Evolutionary conservation across 2,888 invertebrate species (phyloP).

Genomic region (Candidula unifasciata): DNA sequence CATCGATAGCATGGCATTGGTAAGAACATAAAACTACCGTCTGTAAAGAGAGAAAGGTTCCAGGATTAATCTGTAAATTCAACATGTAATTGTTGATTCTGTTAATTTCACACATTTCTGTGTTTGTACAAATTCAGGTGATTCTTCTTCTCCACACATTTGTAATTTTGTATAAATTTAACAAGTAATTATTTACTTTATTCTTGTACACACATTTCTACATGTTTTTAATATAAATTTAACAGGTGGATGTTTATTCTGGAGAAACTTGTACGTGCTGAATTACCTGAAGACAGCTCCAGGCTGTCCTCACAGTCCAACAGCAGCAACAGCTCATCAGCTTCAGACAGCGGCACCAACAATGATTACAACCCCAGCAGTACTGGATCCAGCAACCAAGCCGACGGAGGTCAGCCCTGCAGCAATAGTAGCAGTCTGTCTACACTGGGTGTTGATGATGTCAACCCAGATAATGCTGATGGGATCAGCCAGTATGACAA

Average conservation of each 20-base stretch:
- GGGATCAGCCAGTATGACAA: slow-evolving; percentile 41
- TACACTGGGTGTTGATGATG: not conserved
- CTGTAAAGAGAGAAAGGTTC: no score
- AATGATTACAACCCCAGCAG: slow-evolving; percentile 54
- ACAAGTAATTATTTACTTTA: not conserved
- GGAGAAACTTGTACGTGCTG: slow-evolving; percentile 62
- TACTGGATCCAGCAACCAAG: slow-evolving; percentile 54
- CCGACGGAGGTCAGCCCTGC: slow-evolving; percentile 38
- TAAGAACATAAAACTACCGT: no score
- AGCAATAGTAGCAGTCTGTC: slow-evolving; percentile 35
- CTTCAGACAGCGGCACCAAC: slow-evolving; percentile 34
- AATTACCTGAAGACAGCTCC: slow-evolving; percentile 61
- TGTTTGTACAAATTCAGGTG: not conserved
- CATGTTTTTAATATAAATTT: slow-evolving; percentile 5
- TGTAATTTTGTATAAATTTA: not conserved
- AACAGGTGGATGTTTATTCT: slow-evolving; percentile 79
- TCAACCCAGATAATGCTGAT: slow-evolving; percentile 10
- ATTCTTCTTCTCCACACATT: not conserved
- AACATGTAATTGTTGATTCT: not conserved
- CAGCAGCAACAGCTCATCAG: slow-evolving; percentile 53
- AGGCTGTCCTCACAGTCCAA: slow-evolving; percentile 55
- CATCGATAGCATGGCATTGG: no score
- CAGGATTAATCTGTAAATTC: no score
- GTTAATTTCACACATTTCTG: not conserved
- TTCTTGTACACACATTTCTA: not conserved